Conservation (phyloP, 2,113 vertebrate species). For the Apodemus speciosus region DNA sequence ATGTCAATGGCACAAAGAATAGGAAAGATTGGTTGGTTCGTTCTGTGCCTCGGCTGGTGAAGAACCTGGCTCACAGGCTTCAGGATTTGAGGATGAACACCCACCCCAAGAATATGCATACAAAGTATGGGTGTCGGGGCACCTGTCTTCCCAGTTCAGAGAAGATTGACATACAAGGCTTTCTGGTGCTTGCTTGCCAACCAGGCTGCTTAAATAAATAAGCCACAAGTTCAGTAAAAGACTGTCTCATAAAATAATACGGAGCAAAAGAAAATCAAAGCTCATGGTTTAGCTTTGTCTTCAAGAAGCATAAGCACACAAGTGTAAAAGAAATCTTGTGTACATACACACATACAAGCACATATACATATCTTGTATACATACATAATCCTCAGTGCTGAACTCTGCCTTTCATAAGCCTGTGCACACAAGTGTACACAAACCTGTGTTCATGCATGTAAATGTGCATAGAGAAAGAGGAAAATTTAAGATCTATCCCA, state of each 20-base stretch:
- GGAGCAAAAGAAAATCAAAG: not conserved
- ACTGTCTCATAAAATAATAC: too few species aligned
- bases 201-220: not conserved
- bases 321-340: not conserved
- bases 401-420: not conserved
- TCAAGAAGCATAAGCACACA: not conserved
- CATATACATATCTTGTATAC: too few species aligned
- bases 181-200: not conserved
- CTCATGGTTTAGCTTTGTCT: not conserved
- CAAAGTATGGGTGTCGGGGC: not conserved
- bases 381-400: not conserved
- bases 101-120: too few species aligned
- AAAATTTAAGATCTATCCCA: not conserved
- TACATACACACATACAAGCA: too few species aligned
- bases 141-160: too few species aligned
- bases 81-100: not conserved
- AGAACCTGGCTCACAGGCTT: too few species aligned
- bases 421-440: not conserved
- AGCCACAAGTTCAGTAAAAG: not conserved
- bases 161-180: not conserved
- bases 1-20: not conserved
- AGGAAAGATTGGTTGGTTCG: not conserved
- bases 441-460: not conserved
- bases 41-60: fast-evolving
- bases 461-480: not conserved